phyloP scores from a whole-genome alignment of 2,888 invertebrate genomes.

The Lasioglossum calceatum region DNA sequence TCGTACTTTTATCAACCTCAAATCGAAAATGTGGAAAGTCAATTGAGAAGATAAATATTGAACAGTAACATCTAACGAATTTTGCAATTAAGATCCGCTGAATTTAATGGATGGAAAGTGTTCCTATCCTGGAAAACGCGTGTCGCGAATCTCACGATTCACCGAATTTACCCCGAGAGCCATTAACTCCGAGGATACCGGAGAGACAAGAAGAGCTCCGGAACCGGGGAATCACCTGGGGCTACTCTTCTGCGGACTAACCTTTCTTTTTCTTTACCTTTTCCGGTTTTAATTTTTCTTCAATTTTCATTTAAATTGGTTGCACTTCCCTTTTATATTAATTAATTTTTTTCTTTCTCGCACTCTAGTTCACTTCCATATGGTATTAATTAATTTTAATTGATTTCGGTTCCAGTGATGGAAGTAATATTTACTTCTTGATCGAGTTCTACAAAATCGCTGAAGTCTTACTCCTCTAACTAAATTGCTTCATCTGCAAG shows the following conservation, averaged over 20 bases:
- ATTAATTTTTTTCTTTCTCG: neutral
- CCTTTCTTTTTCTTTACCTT: neutral
- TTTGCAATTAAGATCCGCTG: neutral
- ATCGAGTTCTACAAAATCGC: neutral
- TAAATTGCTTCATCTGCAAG: no score
- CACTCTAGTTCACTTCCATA: neutral
- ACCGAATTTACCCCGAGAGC: neutral
- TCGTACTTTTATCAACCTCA: neutral
- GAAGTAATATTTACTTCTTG: neutral
- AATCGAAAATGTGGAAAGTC: neutral
- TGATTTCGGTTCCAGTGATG: neutral
- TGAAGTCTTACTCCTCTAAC: neutral
- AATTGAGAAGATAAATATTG: no score
- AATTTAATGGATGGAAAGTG: neutral
- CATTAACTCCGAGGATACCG: neutral
- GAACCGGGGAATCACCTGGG: neutral
- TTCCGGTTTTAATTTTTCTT: constrained; percentile 6
- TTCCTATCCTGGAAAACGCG: neutral
- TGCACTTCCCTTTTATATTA: neutral
- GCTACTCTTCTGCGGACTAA: neutral
- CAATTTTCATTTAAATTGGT: constrained; percentile 1
- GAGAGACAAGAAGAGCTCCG: neutral
- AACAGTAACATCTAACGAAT: neutral
- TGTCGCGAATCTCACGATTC: constrained; percentile 6
- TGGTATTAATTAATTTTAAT: neutral